Percentiles rank a stretch among this genome's conserved stretches.
Evolutionary conservation across 2,113 vertebrate species (phyloP).

Genomic region (Lophochroa leadbeateri): DNA sequence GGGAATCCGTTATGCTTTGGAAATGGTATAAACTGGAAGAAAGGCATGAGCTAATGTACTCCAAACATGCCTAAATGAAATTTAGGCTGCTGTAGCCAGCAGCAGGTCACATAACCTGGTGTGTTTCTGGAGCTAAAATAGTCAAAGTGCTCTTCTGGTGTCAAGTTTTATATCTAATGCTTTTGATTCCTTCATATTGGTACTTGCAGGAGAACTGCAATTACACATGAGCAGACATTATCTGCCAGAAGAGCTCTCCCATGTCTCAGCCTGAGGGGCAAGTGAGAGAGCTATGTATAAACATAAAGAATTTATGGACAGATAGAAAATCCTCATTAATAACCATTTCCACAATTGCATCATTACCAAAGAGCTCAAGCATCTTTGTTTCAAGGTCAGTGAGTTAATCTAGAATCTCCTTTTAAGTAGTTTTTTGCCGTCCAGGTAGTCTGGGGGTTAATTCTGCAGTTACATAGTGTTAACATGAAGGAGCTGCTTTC

Average conservation of each 20-base stretch:
- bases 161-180: background rate
- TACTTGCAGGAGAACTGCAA: background rate
- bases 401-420: background rate
- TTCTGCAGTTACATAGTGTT: background rate
- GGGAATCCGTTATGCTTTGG: background rate
- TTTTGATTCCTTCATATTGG: background rate
- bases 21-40: background rate
- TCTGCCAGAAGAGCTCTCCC: background rate
- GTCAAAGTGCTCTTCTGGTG: background rate
- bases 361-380: background rate
- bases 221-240: background rate
- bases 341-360: background rate
- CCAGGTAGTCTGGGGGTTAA: background rate
- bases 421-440: constrained; percentile 10
- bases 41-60: background rate
- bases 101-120: background rate
- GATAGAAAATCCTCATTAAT: background rate
- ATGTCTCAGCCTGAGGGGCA: background rate
- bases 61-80: background rate
- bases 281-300: background rate
- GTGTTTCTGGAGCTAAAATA: background rate
- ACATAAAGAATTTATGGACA: background rate
- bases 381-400: background rate
- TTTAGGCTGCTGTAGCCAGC: background rate
- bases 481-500: background rate